A percentile compares a stretch with the other conserved stretches of the same genome.
Evolutionary conservation across 2,113 vertebrate genomes (phyloP).

Genomic region (Melospiza melodia): DNA sequence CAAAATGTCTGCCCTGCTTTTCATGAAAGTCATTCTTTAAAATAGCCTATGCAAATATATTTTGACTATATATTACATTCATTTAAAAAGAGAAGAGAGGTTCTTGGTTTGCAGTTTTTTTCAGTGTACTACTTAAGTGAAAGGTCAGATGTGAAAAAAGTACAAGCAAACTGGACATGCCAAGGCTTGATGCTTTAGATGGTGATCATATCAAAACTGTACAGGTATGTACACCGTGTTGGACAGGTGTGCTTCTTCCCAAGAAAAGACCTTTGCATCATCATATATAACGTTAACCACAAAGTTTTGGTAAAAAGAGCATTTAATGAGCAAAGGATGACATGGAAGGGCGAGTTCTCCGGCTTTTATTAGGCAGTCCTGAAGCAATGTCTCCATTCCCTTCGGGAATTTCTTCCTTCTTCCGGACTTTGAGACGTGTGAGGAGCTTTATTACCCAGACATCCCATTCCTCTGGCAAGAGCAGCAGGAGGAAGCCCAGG

Average conservation of each 20-base stretch:
- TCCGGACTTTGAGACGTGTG: slow-evolving; percentile 84
- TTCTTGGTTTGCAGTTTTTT: slow-evolving; percentile 50
- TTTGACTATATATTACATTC: slow-evolving; percentile 72
- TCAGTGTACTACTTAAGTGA: slow-evolving; percentile 71
- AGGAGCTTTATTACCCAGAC: slow-evolving; percentile 89
- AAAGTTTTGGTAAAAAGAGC: slow-evolving; percentile 48
- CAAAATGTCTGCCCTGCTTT: slow-evolving; percentile 63
- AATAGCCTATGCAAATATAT: slow-evolving; percentile 59
- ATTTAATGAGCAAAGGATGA: slow-evolving; percentile 87
- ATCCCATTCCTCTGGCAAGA: slow-evolving; percentile 95
- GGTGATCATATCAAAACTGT: slow-evolving; percentile 77
- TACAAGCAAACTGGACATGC: slow-evolving; percentile 80
- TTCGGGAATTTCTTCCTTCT: slow-evolving; percentile 87
- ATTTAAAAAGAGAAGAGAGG: slow-evolving; percentile 69
- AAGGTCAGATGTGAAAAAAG: slow-evolving; percentile 77
- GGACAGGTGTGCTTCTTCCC: slow-evolving; percentile 60
- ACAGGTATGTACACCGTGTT: slow-evolving; percentile 78
- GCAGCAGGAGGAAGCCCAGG: slow-evolving; percentile 93
- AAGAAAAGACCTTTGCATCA: slow-evolving; percentile 58
- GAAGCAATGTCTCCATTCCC: slow-evolving; percentile 74
- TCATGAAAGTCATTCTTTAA: slow-evolving; percentile 53
- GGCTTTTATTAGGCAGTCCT: slow-evolving; percentile 82
- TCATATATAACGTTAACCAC: slow-evolving; percentile 14
- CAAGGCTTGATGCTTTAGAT: slow-evolving; percentile 72
- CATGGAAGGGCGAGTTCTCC: slow-evolving; percentile 85